These are phyloP conservation scores for Ochropleura leucogaster DNA, from an alignment of 2,888 invertebrate species.

Conservation along the genomic window DNA sequence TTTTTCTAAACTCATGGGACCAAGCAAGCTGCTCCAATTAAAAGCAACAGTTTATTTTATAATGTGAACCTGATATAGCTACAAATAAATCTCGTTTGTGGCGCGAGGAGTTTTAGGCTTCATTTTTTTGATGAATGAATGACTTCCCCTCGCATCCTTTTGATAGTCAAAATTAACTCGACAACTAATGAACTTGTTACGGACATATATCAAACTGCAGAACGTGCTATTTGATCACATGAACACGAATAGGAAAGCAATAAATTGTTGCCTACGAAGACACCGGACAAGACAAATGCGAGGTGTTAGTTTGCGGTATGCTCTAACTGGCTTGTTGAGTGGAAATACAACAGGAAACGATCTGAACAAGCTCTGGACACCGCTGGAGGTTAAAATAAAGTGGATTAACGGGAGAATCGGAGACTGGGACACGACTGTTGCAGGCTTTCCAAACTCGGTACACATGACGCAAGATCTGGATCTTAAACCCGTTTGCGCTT, in stretches of 20 bases:
- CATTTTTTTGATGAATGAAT: slow-evolving; percentile 71
- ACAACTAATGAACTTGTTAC: slow-evolving; percentile 82
- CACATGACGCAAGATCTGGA: slow-evolving; percentile 60
- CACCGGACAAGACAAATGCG: slow-evolving; percentile 82
- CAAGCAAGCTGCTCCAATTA: slow-evolving; percentile 9
- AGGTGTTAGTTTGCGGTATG: slow-evolving; percentile 73
- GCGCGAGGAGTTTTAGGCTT: slow-evolving; percentile 29
- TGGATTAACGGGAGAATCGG: slow-evolving; percentile 69
- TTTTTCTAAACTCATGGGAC: slow-evolving; percentile 32
- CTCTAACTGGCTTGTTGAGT: slow-evolving; percentile 73
- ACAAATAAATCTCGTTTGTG: slow-evolving; percentile 26
- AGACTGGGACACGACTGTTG: slow-evolving; percentile 66
- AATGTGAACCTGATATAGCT: background rate
- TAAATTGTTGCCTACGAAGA: slow-evolving; percentile 81
- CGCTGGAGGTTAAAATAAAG: slow-evolving; percentile 66
- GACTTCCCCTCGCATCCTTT: slow-evolving; percentile 76
- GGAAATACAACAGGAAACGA: slow-evolving; percentile 75
- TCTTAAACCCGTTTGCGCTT: slow-evolving; percentile 51
- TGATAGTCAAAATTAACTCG: slow-evolving; percentile 80
- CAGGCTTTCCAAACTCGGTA: slow-evolving; percentile 60
- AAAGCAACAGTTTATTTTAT: slow-evolving; percentile 7
- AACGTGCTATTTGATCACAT: slow-evolving; percentile 77
- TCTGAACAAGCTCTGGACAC: slow-evolving; percentile 64
- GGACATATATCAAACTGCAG: slow-evolving; percentile 76
- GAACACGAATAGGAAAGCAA: slow-evolving; percentile 77